Evolutionary conservation across 2,797 vertebrate species (phyloP).

Genomic region (Lepidocolaptes lacrymiger): DNA sequence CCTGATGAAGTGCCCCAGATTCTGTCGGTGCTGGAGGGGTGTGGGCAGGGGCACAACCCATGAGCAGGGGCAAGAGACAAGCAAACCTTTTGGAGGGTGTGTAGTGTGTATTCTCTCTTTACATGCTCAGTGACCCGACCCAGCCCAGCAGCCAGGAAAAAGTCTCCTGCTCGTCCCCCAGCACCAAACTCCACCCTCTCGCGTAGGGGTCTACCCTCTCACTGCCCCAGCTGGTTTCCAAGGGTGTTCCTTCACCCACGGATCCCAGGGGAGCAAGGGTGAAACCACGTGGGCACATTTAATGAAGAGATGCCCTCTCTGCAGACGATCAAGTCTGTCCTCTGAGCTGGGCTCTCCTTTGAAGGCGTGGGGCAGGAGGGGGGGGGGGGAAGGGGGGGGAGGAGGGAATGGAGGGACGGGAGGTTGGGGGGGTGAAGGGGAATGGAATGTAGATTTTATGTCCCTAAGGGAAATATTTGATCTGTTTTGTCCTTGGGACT

Average conservation of each 20-base stretch:
- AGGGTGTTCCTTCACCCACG: fast-evolving
- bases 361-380: fast-evolving
- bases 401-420: no score
- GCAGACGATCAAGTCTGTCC: fast-evolving
- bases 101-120: neutral
- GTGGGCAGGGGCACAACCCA: neutral
- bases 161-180: fast-evolving
- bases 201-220: fast-evolving
- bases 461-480: neutral
- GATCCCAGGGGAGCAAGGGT: fast-evolving
- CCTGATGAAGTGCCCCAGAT: no score
- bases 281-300: fast-evolving
- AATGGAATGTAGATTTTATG: neutral
- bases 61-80: fast-evolving
- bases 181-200: neutral
- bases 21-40: fast-evolving
- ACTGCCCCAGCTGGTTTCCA: no score
- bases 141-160: fast-evolving
- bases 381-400: fast-evolving
- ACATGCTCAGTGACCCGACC: no score
- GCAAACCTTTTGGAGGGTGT: fast-evolving
- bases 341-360: neutral
- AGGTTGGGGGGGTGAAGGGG: no score
- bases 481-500: neutral
- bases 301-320: fast-evolving